Base-by-base conservation (phyloP, 2,797 vertebrate species). In the Crocodylus rhombifer region DNA sequence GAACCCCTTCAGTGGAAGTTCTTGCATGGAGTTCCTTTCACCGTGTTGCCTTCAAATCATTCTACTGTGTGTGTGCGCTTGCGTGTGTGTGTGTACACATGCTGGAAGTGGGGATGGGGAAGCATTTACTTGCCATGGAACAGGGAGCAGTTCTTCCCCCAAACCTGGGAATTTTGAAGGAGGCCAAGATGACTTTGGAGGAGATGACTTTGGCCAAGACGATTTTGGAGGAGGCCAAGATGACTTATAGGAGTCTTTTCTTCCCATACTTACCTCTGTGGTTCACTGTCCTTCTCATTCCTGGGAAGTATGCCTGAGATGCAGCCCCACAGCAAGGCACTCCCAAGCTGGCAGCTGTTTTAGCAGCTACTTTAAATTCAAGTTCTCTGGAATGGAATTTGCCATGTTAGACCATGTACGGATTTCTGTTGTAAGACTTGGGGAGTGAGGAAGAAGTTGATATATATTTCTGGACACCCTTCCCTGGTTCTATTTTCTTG, bases 211-310 rank as follows among this genome's bases (percentile, higher is more conserved):
- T 21, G 2, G 9, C 42, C 10, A 51, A 75, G 14, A 78, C 30
- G 57, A 33, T 42, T 71, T 51, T 51, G 42, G 11, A 71, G 67
- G 67, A 71, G 21, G 18, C 33, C 67, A 71, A 71, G 65, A 69
- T 33, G 36, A 33, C 30, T 69, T 21, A 42, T 6, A 36, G 30
- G 18, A 36, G 67, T 14, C 13, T 12, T 82, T 65, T 74, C 23
- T 11, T 20, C 0, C 1, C 25, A 82, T 12, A 1, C 2, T 64
- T 62, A 75, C 4, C n/a, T 2, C 26, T 51, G 28, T 1, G 3
- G 57, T 25, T 28, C 64, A 2, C 30, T 26, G 21, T 6, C 14
- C 64, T 33, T n/a, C 20, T 69, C 88, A 73, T 67, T 75, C 15
- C 28, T 71, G 65, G 21, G 51, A 79, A 26, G 14, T 12, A 80